These are phyloP conservation scores for Oithona nana DNA, from an alignment of 2,888 invertebrate genomes.

Conservation along the genomic window DNA sequence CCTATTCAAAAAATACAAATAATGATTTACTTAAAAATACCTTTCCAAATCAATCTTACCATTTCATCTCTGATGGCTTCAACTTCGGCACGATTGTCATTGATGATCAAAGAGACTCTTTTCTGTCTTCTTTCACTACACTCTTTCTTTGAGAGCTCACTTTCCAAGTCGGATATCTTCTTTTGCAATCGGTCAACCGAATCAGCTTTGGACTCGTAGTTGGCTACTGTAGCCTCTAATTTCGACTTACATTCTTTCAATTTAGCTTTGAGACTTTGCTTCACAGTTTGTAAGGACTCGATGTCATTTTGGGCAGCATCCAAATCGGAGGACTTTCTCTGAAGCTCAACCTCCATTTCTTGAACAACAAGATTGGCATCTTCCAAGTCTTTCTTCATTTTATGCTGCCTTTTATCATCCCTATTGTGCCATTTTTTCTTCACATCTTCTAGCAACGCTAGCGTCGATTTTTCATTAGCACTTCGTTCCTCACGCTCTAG, in stretches of 20 bases:
- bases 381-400: slow-evolving; percentile 11
- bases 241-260: slow-evolving; percentile 31
- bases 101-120: background rate
- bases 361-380: slow-evolving; percentile 23
- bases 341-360: slow-evolving; percentile 18
- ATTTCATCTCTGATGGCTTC: background rate
- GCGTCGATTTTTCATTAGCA: background rate
- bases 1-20: no score
- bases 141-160: background rate
- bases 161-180: background rate
- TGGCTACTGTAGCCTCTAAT: slow-evolving; percentile 25
- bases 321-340: slow-evolving; percentile 19
- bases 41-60: no score
- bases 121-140: background rate
- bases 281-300: background rate
- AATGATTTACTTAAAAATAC: no score
- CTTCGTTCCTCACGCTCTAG: background rate
- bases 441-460: slow-evolving; percentile 18
- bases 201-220: slow-evolving; percentile 18
- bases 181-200: no score
- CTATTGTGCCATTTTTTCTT: slow-evolving; percentile 13
- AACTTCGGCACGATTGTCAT: background rate
- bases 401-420: slow-evolving; percentile 4
- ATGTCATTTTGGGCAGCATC: slow-evolving; percentile 8
- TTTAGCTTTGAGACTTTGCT: slow-evolving; percentile 20